These are phyloP conservation scores for Lobophora halterata DNA, from an alignment of 2,888 invertebrate genomes.

Conservation along the genomic window DNA sequence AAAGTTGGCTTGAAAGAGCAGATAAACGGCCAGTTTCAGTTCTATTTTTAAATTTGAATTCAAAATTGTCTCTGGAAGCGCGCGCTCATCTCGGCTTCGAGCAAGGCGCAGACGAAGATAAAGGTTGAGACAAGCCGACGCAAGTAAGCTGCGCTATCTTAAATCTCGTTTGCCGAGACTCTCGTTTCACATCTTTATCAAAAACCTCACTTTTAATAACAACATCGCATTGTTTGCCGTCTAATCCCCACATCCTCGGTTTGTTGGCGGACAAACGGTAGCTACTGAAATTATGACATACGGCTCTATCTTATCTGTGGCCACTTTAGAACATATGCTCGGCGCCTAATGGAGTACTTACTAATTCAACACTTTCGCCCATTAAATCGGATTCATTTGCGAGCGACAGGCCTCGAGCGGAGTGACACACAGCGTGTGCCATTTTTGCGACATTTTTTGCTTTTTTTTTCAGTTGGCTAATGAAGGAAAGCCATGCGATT, in stretches of 20 bases:
- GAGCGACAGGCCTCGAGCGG: conserved; percentile 33
- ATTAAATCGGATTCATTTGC: conserved; percentile 61
- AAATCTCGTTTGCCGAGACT: conserved; percentile 57
- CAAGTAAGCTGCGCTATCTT: conserved; percentile 54
- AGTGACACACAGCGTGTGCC: conserved; percentile 57
- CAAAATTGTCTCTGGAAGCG: conserved; percentile 30
- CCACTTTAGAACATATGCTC: conserved; percentile 76
- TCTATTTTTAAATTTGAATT: conserved; percentile 29
- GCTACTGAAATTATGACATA: conserved; percentile 73
- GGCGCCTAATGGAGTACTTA: conserved; percentile 68
- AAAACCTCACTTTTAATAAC: conserved; percentile 61
- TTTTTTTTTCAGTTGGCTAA: conserved; percentile 29
- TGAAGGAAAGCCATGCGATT: conserved; percentile 38
- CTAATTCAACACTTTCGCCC: conserved; percentile 68
- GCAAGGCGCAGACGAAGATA: conserved; percentile 35
- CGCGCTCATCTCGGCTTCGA: conserved; percentile 27
- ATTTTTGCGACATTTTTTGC: conserved; percentile 32
- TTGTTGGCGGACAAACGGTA: conserved; percentile 74
- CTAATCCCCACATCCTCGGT: conserved; percentile 68
- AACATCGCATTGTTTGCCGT: conserved; percentile 62
- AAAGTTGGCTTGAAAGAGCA: conserved; percentile 10
- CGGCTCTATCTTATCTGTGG: conserved; percentile 77
- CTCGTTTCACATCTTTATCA: conserved; percentile 68
- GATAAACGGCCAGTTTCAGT: conserved; percentile 20
- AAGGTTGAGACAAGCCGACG: conserved; percentile 39